Evolutionary conservation across 2,113 vertebrate species (phyloP), one percentile per base, ranked within the genome.

Genomic region (Macrotus californicus): DNA sequence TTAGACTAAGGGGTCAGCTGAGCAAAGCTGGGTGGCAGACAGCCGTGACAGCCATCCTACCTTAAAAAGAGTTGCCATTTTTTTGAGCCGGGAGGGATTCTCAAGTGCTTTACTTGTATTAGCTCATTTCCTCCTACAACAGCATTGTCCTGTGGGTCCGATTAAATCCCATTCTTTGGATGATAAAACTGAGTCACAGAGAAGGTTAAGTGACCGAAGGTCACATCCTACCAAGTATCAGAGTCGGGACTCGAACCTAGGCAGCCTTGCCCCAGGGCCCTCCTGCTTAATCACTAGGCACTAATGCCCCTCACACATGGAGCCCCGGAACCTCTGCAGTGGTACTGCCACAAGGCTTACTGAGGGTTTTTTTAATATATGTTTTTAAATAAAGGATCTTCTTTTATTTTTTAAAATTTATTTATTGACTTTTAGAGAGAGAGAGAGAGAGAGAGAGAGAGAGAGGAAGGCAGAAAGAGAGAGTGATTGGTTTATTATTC

Each of bases 251-350:
- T 79, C 1, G 26, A 89, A 31, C 43, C n/a, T 1, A 29, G n/a
- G 41, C 85, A 77, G 59, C 41, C 15, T 29, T 18, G 29, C 26
- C 29, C 4, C 34, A 21, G 64, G 26, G 2, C 2, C 24, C 39
- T 36, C 46, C 73, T 50, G 77, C 15, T 31, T 3, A 41, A 24
- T 11, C 39, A 43, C 31, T 2, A 16, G 36, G 54, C 77, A 52
- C 11, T 0, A 16, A 6, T 3, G 13, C 24, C 13, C 6, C 13
- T n/a, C 72, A 13, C 9, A 11, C 18, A 12, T 0, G 1, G 14
- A 64, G 34, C 1, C 61, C 29, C 13, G 1, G 11, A 64, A 19
- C 1, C 1, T 10, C 61, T 48, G 43, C 43, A 5, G 1, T 19
- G 48, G 16, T 21, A 19, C 48, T 29, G 48, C 48, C 29, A 4